Evolutionary conservation across 2,888 invertebrate genomes (phyloP), one percentile per base, ranked within the genome.

Genomic region (Oasisia sp.): DNA sequence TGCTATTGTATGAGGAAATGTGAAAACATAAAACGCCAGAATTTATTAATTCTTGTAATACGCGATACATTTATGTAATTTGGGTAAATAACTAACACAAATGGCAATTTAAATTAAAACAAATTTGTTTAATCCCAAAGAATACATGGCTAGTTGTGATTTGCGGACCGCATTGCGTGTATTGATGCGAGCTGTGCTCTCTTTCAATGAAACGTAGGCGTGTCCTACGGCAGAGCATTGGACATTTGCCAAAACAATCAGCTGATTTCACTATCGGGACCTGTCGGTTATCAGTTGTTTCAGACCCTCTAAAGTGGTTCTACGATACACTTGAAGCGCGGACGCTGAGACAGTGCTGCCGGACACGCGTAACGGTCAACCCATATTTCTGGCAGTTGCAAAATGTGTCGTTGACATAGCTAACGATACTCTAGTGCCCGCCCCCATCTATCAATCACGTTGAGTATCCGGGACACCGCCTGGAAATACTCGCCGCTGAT

Each of bases 181-280:
- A n/a, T 74, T 74, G 74, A 74, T 27, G 74, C 74, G 27, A 74
- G 27, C 74, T 27, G 74, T n/a, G 19, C 7, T 74, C 74, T 74
- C 74, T 74, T 74, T 74, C 74, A 74, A 74, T 74, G 74, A 74
- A 74, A 74, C 74, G 74, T 74, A 74, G 74, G 74, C 74, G 74
- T 74, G 74, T 74, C 74, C 27, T 74, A 74, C 2, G 74, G 74
- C 74, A 74, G 74, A 74, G 74, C 74, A 74, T 74, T 74, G 74
- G 74, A 74, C 27, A 74, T 74, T 74, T 74, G 74, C 74, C 74
- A 74, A 50, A 74, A 74, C 74, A 74, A 74, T 74, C 74, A 74
- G 74, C 74, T 74, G 74, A 74, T 74, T 74, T 74, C 74, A 74
- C 74, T 74, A 74, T 19, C 19, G n/a, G 27, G 74, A 74, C 19